These are phyloP conservation scores for Uropsilus gracilis DNA, from an alignment of 2,113 vertebrate species.

Conservation along the genomic window DNA sequence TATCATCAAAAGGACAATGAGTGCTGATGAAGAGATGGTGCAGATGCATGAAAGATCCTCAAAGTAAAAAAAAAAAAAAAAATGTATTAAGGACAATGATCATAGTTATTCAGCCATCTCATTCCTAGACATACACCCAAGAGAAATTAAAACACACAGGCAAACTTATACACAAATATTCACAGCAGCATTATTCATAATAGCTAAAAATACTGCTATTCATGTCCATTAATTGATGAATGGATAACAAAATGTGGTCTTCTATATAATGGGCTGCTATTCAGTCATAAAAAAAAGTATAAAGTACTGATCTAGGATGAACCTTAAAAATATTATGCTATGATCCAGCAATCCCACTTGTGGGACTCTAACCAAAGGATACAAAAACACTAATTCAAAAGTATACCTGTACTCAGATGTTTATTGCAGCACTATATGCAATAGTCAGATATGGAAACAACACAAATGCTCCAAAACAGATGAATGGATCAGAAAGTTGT, in stretches of 20 bases:
- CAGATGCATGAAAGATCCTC: background rate
- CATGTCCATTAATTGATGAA: background rate
- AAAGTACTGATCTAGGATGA: background rate
- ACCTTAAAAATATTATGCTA: no score
- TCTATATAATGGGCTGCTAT: background rate
- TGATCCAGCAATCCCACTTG: no score
- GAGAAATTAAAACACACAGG: background rate
- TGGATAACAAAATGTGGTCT: background rate
- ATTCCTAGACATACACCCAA: background rate
- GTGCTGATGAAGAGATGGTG: background rate
- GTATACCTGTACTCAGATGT: no score
- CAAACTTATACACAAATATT: background rate
- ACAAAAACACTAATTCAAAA: no score
- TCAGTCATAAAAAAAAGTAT: background rate
- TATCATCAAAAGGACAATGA: background rate
- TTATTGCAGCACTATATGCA: no score
- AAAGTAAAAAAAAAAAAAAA: background rate
- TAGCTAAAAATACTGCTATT: background rate
- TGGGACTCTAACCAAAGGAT: no score
- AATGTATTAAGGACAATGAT: background rate
- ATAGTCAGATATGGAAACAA: no score
- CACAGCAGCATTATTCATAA: background rate
- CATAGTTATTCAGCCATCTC: background rate
- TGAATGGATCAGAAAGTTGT: no score
- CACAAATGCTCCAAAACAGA: no score